Evolutionary conservation across 2,888 invertebrate species (phyloP), one percentile per base, ranked within the genome.

Genomic region (Litoditis marina): DNA sequence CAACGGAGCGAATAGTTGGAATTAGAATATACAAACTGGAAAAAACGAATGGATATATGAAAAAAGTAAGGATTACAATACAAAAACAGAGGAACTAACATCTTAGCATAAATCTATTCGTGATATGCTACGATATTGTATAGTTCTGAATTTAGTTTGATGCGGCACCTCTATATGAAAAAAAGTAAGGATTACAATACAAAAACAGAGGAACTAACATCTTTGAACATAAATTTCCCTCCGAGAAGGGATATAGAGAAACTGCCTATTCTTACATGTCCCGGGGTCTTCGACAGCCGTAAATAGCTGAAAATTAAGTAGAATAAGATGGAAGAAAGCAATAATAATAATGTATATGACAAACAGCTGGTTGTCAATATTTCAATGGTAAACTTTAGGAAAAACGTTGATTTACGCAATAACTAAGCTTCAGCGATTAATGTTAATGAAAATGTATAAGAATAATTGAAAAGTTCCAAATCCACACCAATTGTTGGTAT

Each of bases 211-310:
- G 27, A 49, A 50, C 51, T 62, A 11, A 72, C 66, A 51, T 96
- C 94, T 63, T 94, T 88, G 84, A 96, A 94, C 95, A 96, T 96
- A 58, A 98, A 90, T 86, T 96, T 96, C 2, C 98, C 98, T 59
- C 94, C 92, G 69, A 96, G 87, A n/a, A 93, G 91, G 84, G 94
- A 92, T 59, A 95, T 86, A 5, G 93, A 92, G 80, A 96, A 89
- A 3, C 96, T 95, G 61, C 95, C 94, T 39, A 81, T 71, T 25
- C 63, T 58, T n/a, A 77, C 63, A 51, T 69, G 55, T 16, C 71
- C 71, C 22, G 65, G 67, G 64, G 64, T 66, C 57, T 71, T 73
- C 16, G 66, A 66, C 44, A 69, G 42, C 25, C 71, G 71, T 11
- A 75, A 46, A 49, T 66, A 66, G 53, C 74, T 71, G 60, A 52